Evolutionary conservation across 2,888 invertebrate genomes (phyloP).

Genomic region (Dasypolia templi): DNA sequence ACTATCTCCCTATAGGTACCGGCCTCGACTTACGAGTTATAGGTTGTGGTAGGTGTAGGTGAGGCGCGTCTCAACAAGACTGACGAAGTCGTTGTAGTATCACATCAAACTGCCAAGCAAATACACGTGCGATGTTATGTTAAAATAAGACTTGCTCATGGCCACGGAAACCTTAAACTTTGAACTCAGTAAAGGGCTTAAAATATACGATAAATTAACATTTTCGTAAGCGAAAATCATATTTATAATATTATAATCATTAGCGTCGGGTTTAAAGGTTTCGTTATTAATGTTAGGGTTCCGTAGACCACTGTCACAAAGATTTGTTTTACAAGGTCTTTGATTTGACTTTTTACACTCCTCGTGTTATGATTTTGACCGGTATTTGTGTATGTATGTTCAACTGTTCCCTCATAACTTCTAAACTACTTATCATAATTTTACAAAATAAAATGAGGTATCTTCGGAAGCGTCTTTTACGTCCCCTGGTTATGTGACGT

Average conservation of each 20-base stretch:
- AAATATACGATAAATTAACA: not conserved
- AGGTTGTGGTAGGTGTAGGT: too few species aligned
- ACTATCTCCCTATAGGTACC: too few species aligned
- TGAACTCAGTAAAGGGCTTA: constrained; percentile 14
- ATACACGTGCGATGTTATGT: not conserved
- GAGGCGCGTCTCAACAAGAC: too few species aligned
- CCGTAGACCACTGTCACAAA: not conserved
- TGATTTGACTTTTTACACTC: not conserved
- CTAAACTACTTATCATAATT: too few species aligned
- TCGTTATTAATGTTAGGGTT: not conserved
- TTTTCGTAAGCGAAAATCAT: not conserved
- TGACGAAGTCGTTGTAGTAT: too few species aligned
- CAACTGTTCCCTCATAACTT: too few species aligned
- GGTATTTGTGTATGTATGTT: too few species aligned
- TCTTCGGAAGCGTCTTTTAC: too few species aligned
- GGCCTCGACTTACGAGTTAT: too few species aligned
- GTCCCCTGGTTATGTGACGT: too few species aligned
- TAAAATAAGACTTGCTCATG: not conserved
- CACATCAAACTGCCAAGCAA: not conserved
- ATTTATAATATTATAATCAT: not conserved
- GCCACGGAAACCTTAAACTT: constrained; percentile 17
- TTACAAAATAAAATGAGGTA: too few species aligned
- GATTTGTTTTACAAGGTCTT: not conserved
- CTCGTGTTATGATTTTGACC: too few species aligned
- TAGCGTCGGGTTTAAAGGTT: not conserved